These are phyloP conservation scores for Noctua fimbriata DNA, from an alignment of 2,888 invertebrate species.

Conservation along the genomic window DNA sequence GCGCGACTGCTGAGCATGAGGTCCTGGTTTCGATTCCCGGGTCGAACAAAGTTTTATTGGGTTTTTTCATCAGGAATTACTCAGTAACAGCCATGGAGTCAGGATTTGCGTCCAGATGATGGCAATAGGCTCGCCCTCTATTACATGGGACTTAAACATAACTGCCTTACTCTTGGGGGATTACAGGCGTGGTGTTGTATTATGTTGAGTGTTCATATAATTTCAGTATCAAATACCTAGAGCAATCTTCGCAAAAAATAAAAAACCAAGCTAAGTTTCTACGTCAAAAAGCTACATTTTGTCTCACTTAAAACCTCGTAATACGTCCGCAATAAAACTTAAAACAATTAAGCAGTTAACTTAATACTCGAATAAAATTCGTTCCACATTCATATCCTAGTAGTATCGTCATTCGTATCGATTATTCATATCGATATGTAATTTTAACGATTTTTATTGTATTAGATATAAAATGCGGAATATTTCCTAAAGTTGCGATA, in stretches of 20 bases:
- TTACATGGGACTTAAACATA: too few species aligned
- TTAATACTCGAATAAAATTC: constrained; percentile 75
- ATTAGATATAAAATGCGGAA: constrained; percentile 72
- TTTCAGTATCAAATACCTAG: too few species aligned
- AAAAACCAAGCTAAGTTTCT: constrained; percentile 22
- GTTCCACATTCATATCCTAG: constrained; percentile 77
- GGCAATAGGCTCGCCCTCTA: too few species aligned
- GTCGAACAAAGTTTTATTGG: too few species aligned
- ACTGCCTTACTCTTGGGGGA: too few species aligned
- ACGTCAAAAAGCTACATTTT: constrained; percentile 35
- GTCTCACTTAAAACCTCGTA: constrained; percentile 52
- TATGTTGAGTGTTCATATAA: too few species aligned
- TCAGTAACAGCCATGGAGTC: too few species aligned
- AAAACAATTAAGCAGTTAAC: constrained; percentile 72
- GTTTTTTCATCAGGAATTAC: too few species aligned
- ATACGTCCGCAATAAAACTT: constrained; percentile 56
- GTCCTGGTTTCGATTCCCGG: too few species aligned
- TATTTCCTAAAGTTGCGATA: constrained; percentile 76
- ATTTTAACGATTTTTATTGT: constrained; percentile 69
- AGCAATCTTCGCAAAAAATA: not conserved
- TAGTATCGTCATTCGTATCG: constrained; percentile 68
- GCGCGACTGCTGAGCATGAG: too few species aligned
- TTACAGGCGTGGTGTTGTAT: too few species aligned
- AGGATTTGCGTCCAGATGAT: too few species aligned
- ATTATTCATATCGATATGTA: constrained; percentile 62